Percentiles rank a stretch among this genome's conserved stretches.
These are phyloP conservation scores for Rhyacichthys aspro DNA, from an alignment of 2,797 vertebrate genomes.

Conservation along the genomic window DNA sequence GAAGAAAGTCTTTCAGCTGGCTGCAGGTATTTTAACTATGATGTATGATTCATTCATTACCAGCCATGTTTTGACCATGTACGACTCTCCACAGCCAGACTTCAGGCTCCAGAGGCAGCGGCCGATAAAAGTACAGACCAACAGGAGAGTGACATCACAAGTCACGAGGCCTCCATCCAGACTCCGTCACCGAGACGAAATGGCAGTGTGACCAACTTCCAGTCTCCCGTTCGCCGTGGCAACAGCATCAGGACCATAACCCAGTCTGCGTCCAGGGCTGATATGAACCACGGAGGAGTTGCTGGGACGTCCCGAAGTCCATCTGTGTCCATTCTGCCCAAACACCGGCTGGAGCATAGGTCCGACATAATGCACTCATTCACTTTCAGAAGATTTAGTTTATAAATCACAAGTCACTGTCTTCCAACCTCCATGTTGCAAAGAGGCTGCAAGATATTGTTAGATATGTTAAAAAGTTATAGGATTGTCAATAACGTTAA, in stretches of 20 bases:
- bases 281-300: constrained; percentile 64
- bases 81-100: constrained; percentile 77
- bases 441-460: too few species aligned
- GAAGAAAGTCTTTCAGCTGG: constrained; percentile 93
- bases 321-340: constrained; percentile 71
- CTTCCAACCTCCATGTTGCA: too few species aligned
- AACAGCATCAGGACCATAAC: constrained; percentile 85
- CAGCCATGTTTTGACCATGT: not conserved
- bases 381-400: too few species aligned
- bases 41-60: not conserved
- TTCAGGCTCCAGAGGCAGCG: constrained; percentile 82
- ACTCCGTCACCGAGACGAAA: constrained; percentile 80
- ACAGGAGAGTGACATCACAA: constrained; percentile 81
- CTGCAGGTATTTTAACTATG: constrained; percentile 79
- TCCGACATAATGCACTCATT: constrained; percentile 41
- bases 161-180: constrained; percentile 80
- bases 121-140: constrained; percentile 78
- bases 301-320: constrained; percentile 67
- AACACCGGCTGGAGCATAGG: constrained; percentile 80
- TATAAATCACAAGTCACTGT: too few species aligned
- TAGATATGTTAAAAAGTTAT: too few species aligned
- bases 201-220: constrained; percentile 79
- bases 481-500: not conserved
- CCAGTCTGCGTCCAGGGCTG: constrained; percentile 78
- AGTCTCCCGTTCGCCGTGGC: constrained; percentile 76